Base-by-base conservation (phyloP, 2,888 invertebrate genomes). In the Andrena dorsata region DNA sequence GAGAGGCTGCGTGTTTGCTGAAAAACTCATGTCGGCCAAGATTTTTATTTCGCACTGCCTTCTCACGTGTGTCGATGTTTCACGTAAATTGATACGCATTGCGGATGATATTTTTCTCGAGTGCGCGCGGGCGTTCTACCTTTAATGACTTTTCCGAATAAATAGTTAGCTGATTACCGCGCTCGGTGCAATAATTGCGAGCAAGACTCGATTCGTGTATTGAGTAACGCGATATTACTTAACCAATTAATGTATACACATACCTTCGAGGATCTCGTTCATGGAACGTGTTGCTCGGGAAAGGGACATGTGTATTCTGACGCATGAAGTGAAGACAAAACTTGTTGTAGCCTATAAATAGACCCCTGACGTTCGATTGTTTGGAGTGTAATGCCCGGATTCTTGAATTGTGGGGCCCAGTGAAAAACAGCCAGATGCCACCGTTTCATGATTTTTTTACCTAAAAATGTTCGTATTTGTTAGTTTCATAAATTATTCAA, bases 81-180 rank as follows among this genome's bases (percentile, higher is more conserved):
- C 47, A 0, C 20, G 23, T 32, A 71, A 71, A 49, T 49, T 61
- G 60, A 61, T 71, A 61, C 41, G 75, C 26, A 51, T 41, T 61
- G 2, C 47, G 60, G 20, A 75, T 58, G 56, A 74, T 53, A 32
- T 47, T 61, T 61, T 35, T 51, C 26, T 28, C 47, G n/a, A 0
- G 2, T 8, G 8, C 56, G 13, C 13, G 5, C 20, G 10, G 76
- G 35, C 68, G 26, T 8, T 10, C 64, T 80, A 80, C 80, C 76
- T 68, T 80, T 76, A 76, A 63, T n/a, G 41, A 51, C 20, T 68
- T 68, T 80, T 76, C 51, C 66, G 70, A 68, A 75, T 80, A 80
- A 82, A 82, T 82, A 82, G 63, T 68, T 2, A 4, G 8, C 26
- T 58, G 71, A 76, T 71, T 75, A 70, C 65, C 10, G 23, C 23